Evolutionary conservation across 2,888 invertebrate genomes (phyloP).

Genomic region (Sarcophaga carnaria): DNA sequence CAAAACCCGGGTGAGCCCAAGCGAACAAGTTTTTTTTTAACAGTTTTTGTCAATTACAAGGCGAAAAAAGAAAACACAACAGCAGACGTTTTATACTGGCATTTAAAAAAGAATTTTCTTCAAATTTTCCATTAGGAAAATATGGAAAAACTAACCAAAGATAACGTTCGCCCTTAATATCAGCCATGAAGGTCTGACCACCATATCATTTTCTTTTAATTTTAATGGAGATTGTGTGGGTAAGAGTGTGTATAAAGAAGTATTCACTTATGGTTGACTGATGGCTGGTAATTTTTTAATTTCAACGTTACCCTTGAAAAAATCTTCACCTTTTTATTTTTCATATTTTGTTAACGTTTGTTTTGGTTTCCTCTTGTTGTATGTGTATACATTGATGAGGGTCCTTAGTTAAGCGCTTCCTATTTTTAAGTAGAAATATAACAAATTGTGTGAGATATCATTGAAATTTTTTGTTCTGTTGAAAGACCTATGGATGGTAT

Average conservation of each 20-base stretch:
- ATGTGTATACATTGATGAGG: too few relatives aligned
- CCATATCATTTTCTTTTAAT: not conserved
- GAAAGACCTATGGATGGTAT: too few relatives aligned
- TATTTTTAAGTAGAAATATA: too few relatives aligned
- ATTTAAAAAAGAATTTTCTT: too few relatives aligned
- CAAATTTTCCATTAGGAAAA: too few relatives aligned
- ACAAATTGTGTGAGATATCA: too few relatives aligned
- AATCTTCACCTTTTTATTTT: conserved; percentile 36
- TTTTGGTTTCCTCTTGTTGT: too few relatives aligned
- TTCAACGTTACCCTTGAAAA: conserved; percentile 60
- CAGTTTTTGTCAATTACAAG: conserved; percentile 59
- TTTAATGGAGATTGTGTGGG: too few relatives aligned
- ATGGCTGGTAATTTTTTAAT: conserved; percentile 62
- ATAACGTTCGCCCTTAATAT: not conserved
- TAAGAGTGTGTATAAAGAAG: not conserved
- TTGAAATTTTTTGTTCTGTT: too few relatives aligned
- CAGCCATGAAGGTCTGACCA: not conserved
- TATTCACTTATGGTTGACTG: conserved; percentile 45
- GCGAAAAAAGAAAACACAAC: not conserved
- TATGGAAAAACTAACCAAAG: too few relatives aligned
- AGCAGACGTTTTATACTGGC: not conserved
- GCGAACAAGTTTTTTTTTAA: conserved; percentile 54
- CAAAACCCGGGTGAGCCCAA: too few relatives aligned
- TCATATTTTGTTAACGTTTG: not conserved
- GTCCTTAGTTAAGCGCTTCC: too few relatives aligned